Evolutionary conservation across 2,888 invertebrate genomes (phyloP).

Genomic region (Limnephilus lunatus): DNA sequence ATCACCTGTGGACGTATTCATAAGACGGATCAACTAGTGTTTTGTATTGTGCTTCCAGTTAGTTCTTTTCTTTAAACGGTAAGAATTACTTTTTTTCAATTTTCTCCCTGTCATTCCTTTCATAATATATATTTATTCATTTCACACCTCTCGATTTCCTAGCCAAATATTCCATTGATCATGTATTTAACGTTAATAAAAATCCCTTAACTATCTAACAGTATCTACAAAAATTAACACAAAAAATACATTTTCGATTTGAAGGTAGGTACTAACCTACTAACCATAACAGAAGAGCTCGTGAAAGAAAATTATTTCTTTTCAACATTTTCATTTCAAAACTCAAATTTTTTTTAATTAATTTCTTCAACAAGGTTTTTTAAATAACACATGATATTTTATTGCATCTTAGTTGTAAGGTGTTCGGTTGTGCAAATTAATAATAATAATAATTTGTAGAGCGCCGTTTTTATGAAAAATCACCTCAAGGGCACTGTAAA

Average conservation of each 20-base stretch:
- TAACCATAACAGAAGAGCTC: background rate
- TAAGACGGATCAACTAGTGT: constrained; percentile 38
- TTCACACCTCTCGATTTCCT: background rate
- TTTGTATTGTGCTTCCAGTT: constrained; percentile 14
- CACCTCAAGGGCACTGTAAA: background rate
- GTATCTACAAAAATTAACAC: background rate
- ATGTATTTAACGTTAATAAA: background rate
- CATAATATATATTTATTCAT: background rate
- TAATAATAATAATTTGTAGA: too few relatives aligned
- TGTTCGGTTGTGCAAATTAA: background rate
- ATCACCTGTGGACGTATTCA: constrained; percentile 53
- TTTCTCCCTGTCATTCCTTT: constrained; percentile 11
- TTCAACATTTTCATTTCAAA: background rate
- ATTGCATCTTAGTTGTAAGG: background rate
- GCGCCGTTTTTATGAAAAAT: too few relatives aligned
- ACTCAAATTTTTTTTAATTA: too few relatives aligned
- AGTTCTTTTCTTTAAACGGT: constrained; percentile 29
- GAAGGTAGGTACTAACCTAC: background rate
- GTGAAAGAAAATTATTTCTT: background rate
- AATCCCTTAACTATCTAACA: background rate
- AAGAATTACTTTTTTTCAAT: constrained; percentile 13
- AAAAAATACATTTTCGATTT: background rate
- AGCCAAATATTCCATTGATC: background rate
- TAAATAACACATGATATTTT: too few relatives aligned
- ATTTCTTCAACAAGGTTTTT: background rate